Conservation (phyloP, 2,888 invertebrate genomes). For the Epistrophella euchroma region DNA sequence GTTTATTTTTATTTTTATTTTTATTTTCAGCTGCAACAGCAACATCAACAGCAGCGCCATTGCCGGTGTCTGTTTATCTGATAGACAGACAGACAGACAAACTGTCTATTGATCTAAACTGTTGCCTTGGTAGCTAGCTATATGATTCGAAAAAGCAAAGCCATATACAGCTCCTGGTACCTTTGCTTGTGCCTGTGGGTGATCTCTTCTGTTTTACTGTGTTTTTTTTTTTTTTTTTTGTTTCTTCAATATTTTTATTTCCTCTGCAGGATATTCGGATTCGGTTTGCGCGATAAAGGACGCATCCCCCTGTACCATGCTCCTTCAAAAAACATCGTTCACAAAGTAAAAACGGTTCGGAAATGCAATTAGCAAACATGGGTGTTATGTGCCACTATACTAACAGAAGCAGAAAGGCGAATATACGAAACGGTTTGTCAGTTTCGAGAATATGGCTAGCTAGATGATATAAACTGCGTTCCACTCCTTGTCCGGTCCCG, state of each 20-base stretch:
- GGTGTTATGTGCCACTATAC: constrained; percentile 57
- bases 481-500: not conserved
- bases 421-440: constrained; percentile 29
- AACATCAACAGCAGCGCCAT: constrained; percentile 10
- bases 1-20: constrained; percentile 46
- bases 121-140: constrained; percentile 50
- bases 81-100: constrained; percentile 48
- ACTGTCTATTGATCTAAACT: constrained; percentile 70
- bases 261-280: constrained; percentile 51
- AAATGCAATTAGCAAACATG: constrained; percentile 74
- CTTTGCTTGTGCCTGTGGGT: constrained; percentile 6
- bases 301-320: constrained; percentile 20
- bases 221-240: not conserved
- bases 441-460: constrained; percentile 9
- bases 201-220: not conserved
- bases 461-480: constrained; percentile 27
- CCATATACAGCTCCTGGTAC: constrained; percentile 17
- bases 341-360: constrained; percentile 54
- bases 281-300: constrained; percentile 58
- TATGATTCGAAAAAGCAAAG: not conserved
- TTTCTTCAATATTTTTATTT: constrained; percentile 22
- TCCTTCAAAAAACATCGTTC: constrained; percentile 10
- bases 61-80: constrained; percentile 50
- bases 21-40: constrained; percentile 9
- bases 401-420: constrained; percentile 34